These are phyloP conservation scores for Theristus sp. DNA, from an alignment of 2,888 invertebrate genomes.

Conservation along the genomic window DNA sequence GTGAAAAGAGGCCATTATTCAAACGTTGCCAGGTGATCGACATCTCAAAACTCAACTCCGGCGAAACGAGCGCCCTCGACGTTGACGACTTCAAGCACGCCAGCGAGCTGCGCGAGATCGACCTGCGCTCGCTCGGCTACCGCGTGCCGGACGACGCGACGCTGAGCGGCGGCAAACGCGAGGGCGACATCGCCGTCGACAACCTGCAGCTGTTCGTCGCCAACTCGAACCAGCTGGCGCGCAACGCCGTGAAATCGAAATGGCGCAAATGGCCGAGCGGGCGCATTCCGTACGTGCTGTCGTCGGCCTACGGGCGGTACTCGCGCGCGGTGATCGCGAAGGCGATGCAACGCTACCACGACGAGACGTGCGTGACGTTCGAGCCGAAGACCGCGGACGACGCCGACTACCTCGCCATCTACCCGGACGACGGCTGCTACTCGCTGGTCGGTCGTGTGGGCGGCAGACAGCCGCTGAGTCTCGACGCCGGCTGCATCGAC, in stretches of 20 bases:
- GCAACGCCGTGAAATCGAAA: not conserved
- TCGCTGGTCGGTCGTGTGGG: constrained; percentile 52
- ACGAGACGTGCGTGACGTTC: constrained; percentile 45
- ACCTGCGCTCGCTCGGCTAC: not conserved
- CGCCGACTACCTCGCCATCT: constrained; percentile 41
- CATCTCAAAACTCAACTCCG: not conserved
- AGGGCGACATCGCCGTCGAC: not conserved
- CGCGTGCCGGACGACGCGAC: not conserved
- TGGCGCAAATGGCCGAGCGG: constrained; percentile 20
- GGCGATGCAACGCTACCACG: constrained; percentile 38
- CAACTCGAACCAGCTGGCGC: not conserved
- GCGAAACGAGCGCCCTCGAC: not conserved
- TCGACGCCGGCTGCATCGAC: constrained; percentile 40
- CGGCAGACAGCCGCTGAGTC: constrained; percentile 43
- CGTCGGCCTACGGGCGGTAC: constrained; percentile 23
- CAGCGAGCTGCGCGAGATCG: not conserved
- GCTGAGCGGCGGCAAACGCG: not conserved
- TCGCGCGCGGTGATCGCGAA: constrained; percentile 24
- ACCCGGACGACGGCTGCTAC: constrained; percentile 47
- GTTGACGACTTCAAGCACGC: not conserved
- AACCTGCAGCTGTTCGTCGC: constrained; percentile 3
- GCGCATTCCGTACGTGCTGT: constrained; percentile 26
- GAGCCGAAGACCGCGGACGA: constrained; percentile 38
- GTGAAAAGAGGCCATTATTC: too few species aligned
- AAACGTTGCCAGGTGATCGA: too few species aligned